Base-by-base conservation (phyloP, 2,888 invertebrate genomes). In the Proisotoma minuta region DNA sequence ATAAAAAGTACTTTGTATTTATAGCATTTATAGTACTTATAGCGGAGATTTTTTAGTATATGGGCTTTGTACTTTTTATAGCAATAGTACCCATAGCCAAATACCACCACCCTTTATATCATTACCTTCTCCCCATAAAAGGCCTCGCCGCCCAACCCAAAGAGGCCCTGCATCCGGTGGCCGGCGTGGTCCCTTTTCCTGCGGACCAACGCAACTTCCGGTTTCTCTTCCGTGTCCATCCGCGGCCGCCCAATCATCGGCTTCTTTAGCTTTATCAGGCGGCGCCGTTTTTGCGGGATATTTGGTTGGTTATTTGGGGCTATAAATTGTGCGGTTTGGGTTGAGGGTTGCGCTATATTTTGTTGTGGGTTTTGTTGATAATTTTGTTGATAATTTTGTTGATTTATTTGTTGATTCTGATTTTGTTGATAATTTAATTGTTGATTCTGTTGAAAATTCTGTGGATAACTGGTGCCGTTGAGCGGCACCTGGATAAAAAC, bases 81-180 rank as follows among this genome's bases (percentile, higher is more conserved):
- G n/a, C n/a, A n/a, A n/a, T n/a, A n/a, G n/a, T n/a, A n/a, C n/a
- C n/a, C n/a, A n/a, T n/a, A n/a, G n/a, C n/a, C n/a, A n/a, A n/a
- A n/a, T n/a, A n/a, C n/a, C n/a, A n/a, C n/a, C n/a, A n/a, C n/a
- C n/a, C n/a, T n/a, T n/a, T n/a, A n/a, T n/a, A n/a, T n/a, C n/a
- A n/a, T n/a, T 34, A 34, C 72, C 66, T 73, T 73, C 40, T 73
- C 73, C 24, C 70, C 43, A 48, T 71, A 73, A 53, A 73, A 73
- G 1, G 73, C 69, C 28, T 69, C 67, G 0, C 60, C 60, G 29
- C 62, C 69, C 69, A 68, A 68, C 26, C 70, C 70, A 47, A 72
- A 72, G 15, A 72, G 59, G 18, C 72, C 72, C 1, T 70, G 72
- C 72, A 72, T 72, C 59, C 72, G 54, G 51, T 72, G 71, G 0